Evolutionary conservation across 2,797 vertebrate species (phyloP).

Genomic region (Hemibagrus guttatus): DNA sequence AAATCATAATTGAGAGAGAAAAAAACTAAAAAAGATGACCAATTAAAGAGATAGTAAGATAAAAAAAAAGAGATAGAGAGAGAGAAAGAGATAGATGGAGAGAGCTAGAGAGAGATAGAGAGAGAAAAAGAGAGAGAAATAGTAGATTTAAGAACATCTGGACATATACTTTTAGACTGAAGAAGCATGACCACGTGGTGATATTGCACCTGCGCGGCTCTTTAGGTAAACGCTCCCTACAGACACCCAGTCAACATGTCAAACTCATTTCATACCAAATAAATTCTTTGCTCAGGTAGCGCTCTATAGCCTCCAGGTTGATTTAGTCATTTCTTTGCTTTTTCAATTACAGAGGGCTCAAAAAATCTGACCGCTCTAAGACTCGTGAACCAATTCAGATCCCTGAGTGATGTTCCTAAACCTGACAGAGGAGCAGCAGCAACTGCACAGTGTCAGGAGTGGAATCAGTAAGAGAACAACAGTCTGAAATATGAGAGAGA

Average conservation of each 20-base stretch:
- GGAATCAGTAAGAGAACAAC: background rate
- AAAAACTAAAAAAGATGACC: no score
- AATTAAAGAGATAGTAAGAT: no score
- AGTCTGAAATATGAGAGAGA: background rate
- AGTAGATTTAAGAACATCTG: constrained; percentile 4
- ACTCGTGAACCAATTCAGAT: background rate
- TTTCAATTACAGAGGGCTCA: background rate
- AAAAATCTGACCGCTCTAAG: background rate
- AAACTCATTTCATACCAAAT: constrained; percentile 23
- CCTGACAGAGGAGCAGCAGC: background rate
- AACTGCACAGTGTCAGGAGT: background rate
- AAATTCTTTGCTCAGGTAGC: background rate
- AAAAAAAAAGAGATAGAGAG: background rate
- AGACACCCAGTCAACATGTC: constrained; percentile 23
- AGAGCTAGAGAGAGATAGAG: background rate
- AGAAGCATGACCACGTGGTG: background rate
- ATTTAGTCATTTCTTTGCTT: background rate
- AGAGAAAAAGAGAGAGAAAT: background rate
- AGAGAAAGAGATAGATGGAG: background rate
- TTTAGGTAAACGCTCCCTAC: background rate
- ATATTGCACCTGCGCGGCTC: background rate
- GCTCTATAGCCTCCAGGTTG: background rate
- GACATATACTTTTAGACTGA: background rate
- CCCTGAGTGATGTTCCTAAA: background rate
- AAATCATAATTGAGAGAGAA: background rate